Conservation (phyloP, 2,113 vertebrate species). For the Calcarius ornatus region DNA sequence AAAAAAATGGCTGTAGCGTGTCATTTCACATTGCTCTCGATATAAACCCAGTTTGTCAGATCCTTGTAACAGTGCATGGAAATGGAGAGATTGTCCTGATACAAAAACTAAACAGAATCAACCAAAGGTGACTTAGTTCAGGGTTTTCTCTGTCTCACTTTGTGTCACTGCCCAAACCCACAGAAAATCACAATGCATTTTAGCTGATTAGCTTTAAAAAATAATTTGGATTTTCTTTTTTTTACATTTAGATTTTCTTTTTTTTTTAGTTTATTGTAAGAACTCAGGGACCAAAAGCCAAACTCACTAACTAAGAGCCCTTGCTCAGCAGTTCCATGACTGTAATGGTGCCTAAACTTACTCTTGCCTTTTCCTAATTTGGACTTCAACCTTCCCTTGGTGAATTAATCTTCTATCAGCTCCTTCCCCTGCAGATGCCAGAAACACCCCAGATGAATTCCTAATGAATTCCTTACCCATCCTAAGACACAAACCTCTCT, state of each 20-base stretch:
- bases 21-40: not conserved
- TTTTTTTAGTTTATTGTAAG: not conserved
- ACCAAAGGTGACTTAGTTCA: not conserved
- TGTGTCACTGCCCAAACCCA: rapidly evolving
- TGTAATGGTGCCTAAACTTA: not conserved
- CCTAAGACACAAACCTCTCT: not conserved
- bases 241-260: not conserved
- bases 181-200: not conserved
- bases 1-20: not conserved
- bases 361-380: not conserved
- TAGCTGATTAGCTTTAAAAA: not conserved
- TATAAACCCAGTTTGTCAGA: not conserved
- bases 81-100: not conserved
- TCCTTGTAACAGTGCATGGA: not conserved
- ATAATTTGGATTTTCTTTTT: rapidly evolving
- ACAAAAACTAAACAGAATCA: not conserved
- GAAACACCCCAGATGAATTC: not conserved
- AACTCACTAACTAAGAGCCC: not conserved
- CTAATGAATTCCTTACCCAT: not conserved
- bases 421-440: not conserved
- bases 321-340: not conserved
- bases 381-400: not conserved
- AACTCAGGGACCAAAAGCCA: not conserved
- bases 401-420: not conserved
- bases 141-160: not conserved